Evolutionary conservation across 2,888 invertebrate species (phyloP).

Genomic region (Metopia argyrocephala): DNA sequence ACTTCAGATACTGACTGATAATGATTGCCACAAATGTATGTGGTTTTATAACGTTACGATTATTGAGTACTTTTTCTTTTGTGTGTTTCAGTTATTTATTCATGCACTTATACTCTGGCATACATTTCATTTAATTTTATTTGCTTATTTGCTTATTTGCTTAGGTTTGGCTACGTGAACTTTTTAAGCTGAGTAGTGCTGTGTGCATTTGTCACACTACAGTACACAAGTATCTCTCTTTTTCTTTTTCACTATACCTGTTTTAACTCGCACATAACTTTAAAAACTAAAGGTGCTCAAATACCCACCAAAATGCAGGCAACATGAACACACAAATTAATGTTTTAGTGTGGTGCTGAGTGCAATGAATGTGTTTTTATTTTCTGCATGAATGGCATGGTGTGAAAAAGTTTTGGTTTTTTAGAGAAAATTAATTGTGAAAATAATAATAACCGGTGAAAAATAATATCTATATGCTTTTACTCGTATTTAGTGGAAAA

Average conservation of each 20-base stretch:
- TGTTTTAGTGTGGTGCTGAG: constrained; percentile 4
- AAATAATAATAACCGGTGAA: constrained; percentile 29
- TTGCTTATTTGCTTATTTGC: not conserved
- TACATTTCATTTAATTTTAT: not conserved
- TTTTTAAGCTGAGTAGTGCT: constrained; percentile 3
- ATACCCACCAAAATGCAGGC: not conserved
- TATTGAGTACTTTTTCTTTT: not conserved
- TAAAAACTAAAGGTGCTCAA: not conserved
- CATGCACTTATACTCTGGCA: not conserved
- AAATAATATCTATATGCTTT: constrained; percentile 16
- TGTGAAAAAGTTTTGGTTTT: not conserved
- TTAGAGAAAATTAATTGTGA: not conserved
- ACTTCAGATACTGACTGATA: constrained; percentile 28
- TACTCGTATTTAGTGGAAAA: no score
- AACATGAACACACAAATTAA: not conserved
- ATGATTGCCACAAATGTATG: constrained; percentile 23
- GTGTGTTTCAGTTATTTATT: not conserved
- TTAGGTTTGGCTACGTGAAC: no score
- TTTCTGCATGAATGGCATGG: no score
- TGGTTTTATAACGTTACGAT: constrained; percentile 44
- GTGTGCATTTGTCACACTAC: constrained; percentile 19
- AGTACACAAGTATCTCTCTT: not conserved
- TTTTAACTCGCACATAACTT: not conserved
- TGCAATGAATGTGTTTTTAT: constrained; percentile 5
- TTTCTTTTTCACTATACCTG: not conserved